phyloP scores from a whole-genome alignment of 2,888 invertebrate genomes.

The Heliconius hortense region DNA sequence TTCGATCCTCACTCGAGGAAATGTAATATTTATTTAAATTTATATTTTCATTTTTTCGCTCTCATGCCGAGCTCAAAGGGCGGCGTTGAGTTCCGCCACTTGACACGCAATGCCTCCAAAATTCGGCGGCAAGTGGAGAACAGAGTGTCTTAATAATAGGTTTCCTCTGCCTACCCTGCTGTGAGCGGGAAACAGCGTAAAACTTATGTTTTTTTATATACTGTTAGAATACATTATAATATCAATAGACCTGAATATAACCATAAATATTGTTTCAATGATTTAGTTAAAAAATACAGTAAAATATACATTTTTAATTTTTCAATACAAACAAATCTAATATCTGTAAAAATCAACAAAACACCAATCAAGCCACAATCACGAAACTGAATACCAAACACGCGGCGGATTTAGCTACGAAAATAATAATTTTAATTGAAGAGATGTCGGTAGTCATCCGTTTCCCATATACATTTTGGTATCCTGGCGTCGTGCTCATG shows the following conservation, averaged over 20 bases:
- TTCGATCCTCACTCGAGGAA: too few species aligned
- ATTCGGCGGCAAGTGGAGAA: too few species aligned
- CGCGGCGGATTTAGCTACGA: slow-evolving; percentile 61
- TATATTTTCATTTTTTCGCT: too few species aligned
- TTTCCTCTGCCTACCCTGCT: too few species aligned
- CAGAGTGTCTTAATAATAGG: too few species aligned
- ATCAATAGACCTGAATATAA: neutral
- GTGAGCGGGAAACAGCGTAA: too few species aligned
- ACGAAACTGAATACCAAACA: slow-evolving; percentile 57
- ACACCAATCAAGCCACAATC: slow-evolving; percentile 12
- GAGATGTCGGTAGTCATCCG: slow-evolving; percentile 57
- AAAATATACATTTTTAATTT: neutral
- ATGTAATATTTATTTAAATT: too few species aligned
- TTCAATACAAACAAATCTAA: neutral
- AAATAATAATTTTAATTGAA: slow-evolving; percentile 75
- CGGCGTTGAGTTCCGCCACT: too few species aligned
- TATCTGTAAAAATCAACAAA: neutral
- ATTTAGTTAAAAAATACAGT: neutral
- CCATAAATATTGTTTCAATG: too few species aligned
- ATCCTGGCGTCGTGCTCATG: slow-evolving; percentile 68
- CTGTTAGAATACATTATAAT: neutral
- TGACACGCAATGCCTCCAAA: too few species aligned
- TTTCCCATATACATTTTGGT: slow-evolving; percentile 69
- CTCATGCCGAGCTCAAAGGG: too few species aligned
- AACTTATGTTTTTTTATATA: too few species aligned